Base-by-base conservation (phyloP, 2,888 invertebrate species). In the Graphium colonna region DNA sequence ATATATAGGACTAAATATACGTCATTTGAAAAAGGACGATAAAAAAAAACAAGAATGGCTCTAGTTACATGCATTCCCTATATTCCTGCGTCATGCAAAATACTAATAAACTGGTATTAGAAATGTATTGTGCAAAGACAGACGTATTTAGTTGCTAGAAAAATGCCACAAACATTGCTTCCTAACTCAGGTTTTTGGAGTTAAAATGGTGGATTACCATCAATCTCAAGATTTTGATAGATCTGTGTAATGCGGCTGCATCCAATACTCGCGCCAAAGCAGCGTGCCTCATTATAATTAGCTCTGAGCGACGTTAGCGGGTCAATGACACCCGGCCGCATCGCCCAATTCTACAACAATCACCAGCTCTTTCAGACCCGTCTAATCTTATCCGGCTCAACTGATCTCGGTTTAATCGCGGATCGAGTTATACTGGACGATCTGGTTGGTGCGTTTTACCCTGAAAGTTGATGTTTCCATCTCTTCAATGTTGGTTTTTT, bases 241-340 rank as follows among this genome's bases (percentile, higher is more conserved):
- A 4, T 12, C 12, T n/a, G 44, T 13, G 33, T 16, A 15, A 13
- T 43, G 44, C 55, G 52, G 47, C 56, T 36, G 41, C 55, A 52
- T 57, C 57, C 57, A 52, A 55, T 48, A 33, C 50, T 55, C 60
- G 56, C 69, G 67, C 65, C 73, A 75, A 77, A 79, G 79, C 13
- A n/a, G 83, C 80, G 69, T 69, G 55, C 67, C 62, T 69, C 71
- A 73, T 79, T 84, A 86, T 81, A 83, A 86, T 87, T 85, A 86
- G 80, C 76, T 71, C 74, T 71, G 66, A 76, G 76, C 74, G 74
- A 79, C 80, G 80, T 83, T 83, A 82, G 79, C 73, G 68, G 87
- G 85, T 84, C 87, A 87, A 82, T 86, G 87, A 87, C 87, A 82
- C 75, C 63, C 59, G 64, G 65, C 60, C 65, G 63, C 31, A 41